These are phyloP conservation scores for Chloebia gouldiae DNA, from an alignment of 2,113 vertebrate genomes.

Conservation along the genomic window DNA sequence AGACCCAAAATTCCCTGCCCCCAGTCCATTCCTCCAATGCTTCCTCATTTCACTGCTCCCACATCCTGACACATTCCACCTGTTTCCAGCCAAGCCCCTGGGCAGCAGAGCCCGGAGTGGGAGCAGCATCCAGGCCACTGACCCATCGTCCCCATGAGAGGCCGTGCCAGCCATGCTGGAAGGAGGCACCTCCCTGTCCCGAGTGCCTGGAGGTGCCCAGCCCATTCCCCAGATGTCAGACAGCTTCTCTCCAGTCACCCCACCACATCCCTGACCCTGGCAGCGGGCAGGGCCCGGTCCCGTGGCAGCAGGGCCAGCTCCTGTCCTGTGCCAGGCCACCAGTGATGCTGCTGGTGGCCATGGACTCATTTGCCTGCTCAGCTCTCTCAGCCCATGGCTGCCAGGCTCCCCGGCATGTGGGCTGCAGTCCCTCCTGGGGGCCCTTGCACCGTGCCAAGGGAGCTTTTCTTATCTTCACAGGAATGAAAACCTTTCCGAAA, in stretches of 20 bases:
- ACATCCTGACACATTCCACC: background rate
- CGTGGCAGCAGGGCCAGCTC: background rate
- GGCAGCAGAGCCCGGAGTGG: background rate
- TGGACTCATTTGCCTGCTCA: background rate
- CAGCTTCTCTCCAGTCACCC: background rate
- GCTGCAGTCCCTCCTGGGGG: background rate
- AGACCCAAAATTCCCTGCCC: background rate
- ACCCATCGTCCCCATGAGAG: accelerated
- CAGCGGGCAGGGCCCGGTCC: background rate
- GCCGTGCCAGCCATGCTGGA: accelerated
- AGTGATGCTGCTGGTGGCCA: background rate
- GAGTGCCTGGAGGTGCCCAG: background rate
- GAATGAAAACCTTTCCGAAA: conserved; percentile 35
- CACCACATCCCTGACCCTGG: background rate
- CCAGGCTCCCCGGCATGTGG: background rate
- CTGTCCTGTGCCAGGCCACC: background rate
- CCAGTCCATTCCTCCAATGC: background rate
- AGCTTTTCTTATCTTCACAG: conserved; percentile 41
- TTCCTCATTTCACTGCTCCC: background rate
- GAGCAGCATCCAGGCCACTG: background rate
- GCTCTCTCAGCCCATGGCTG: background rate
- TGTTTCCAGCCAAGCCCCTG: background rate
- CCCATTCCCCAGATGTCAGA: background rate
- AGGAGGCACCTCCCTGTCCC: background rate
- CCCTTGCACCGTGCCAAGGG: background rate